A percentile compares a stretch with the other conserved stretches of the same genome.
Evolutionary conservation across 2,113 vertebrate genomes (phyloP).

Genomic region (Vidua chalybeata): DNA sequence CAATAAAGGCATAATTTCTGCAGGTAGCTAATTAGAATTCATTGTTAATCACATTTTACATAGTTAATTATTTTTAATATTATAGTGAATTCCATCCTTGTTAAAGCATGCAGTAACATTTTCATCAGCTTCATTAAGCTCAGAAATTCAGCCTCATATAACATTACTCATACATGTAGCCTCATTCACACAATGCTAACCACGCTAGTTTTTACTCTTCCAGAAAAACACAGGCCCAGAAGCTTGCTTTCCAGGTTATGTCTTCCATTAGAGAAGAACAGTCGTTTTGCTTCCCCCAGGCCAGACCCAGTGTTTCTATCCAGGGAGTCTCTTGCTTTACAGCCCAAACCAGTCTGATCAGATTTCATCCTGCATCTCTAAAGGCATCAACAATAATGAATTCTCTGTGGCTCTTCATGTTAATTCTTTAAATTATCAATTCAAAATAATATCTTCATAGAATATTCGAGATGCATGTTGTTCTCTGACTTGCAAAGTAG

Average conservation of each 20-base stretch:
- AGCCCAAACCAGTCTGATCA: slow-evolving; percentile 34
- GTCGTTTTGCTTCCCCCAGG: background rate
- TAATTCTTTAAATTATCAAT: slow-evolving; percentile 14
- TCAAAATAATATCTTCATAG: background rate
- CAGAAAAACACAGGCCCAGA: background rate
- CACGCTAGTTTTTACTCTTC: background rate
- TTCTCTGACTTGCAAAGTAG: background rate
- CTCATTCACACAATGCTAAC: background rate
- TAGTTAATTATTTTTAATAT: slow-evolving; percentile 30
- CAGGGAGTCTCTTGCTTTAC: background rate
- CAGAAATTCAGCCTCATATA: background rate
- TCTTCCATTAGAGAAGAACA: background rate
- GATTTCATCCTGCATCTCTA: background rate
- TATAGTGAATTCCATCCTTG: background rate
- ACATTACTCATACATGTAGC: background rate
- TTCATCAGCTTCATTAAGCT: background rate
- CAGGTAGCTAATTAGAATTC: slow-evolving; percentile 3
- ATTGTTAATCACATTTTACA: slow-evolving; percentile 46
- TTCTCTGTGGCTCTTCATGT: background rate
- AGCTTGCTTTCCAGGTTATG: background rate
- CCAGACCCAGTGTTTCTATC: background rate
- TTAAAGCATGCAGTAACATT: background rate
- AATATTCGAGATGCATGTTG: background rate
- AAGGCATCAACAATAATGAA: background rate
- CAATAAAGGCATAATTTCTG: background rate